These are phyloP conservation scores for Smutsia temminckii DNA, from an alignment of 2,797 vertebrate species.

Conservation along the genomic window DNA sequence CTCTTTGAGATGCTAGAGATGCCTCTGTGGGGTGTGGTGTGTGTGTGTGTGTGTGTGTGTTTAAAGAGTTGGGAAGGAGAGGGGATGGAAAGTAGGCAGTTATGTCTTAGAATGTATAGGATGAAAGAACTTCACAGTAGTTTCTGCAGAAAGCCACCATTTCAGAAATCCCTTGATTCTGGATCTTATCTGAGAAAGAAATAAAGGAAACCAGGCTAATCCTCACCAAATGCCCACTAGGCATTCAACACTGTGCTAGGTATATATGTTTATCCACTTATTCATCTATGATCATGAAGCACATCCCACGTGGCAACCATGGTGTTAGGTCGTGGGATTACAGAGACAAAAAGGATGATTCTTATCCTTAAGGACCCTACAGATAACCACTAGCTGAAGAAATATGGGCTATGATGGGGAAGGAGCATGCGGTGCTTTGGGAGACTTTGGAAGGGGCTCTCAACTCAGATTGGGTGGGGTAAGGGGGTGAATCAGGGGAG, in stretches of 20 bases:
- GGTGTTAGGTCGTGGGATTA: not conserved
- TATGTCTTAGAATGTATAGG: not conserved
- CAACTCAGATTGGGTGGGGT: not conserved
- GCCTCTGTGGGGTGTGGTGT: not conserved
- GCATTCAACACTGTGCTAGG: not conserved
- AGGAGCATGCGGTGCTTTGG: not conserved
- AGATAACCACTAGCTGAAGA: not conserved
- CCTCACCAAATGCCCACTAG: not conserved
- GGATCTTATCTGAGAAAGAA: slow-evolving; percentile 27
- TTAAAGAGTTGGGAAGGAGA: not conserved
- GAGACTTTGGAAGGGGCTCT: not conserved
- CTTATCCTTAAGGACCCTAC: not conserved
- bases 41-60: not conserved
- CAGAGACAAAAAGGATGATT: not conserved
- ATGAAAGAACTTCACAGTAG: not conserved
- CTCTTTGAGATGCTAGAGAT: not conserved
- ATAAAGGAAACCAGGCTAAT: not conserved
- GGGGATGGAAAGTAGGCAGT: not conserved
- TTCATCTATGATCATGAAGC: not conserved
- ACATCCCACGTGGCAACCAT: not conserved
- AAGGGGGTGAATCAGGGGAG: not conserved
- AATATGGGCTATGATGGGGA: not conserved
- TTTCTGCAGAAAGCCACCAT: not conserved
- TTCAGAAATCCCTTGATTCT: slow-evolving; percentile 34
- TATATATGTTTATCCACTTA: not conserved